Evolutionary conservation across 2,797 vertebrate genomes (phyloP).

Genomic region (Liasis olivaceus): DNA sequence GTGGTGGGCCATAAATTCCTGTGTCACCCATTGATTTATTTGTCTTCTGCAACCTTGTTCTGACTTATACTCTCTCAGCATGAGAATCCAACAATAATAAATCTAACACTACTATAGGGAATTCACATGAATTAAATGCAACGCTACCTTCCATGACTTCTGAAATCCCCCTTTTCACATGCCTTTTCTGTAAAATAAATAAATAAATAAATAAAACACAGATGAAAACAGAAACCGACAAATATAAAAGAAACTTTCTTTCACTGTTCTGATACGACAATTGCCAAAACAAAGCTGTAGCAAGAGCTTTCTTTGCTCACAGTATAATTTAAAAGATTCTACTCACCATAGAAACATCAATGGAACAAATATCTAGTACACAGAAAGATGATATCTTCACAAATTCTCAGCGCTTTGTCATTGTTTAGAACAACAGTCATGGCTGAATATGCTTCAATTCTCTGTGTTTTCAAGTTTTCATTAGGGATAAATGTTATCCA

Average conservation of each 20-base stretch:
- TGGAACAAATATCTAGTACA: not conserved
- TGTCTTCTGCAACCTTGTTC: constrained; percentile 52
- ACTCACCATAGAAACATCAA: not conserved
- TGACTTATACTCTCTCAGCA: constrained; percentile 48
- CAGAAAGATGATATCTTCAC: not conserved
- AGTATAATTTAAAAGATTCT: not conserved
- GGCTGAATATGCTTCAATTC: not conserved
- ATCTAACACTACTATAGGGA: constrained; percentile 30
- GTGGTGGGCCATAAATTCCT: constrained; percentile 56
- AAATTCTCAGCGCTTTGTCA: not conserved
- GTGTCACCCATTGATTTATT: constrained; percentile 61
- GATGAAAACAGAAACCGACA: not conserved
- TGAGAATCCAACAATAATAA: constrained; percentile 42
- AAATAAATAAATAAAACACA: not conserved
- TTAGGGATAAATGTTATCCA: not conserved
- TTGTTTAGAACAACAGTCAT: not conserved
- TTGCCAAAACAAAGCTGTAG: not conserved
- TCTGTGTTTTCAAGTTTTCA: not conserved
- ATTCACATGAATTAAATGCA: constrained; percentile 44
- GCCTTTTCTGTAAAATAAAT: not conserved
- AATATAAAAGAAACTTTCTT: constrained; percentile 5
- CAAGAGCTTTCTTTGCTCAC: not conserved
- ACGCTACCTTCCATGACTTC: constrained; percentile 32
- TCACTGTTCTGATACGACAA: not conserved
- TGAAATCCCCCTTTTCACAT: not conserved